Base-by-base conservation (phyloP, 2,113 vertebrate species). In the Suncus etruscus region DNA sequence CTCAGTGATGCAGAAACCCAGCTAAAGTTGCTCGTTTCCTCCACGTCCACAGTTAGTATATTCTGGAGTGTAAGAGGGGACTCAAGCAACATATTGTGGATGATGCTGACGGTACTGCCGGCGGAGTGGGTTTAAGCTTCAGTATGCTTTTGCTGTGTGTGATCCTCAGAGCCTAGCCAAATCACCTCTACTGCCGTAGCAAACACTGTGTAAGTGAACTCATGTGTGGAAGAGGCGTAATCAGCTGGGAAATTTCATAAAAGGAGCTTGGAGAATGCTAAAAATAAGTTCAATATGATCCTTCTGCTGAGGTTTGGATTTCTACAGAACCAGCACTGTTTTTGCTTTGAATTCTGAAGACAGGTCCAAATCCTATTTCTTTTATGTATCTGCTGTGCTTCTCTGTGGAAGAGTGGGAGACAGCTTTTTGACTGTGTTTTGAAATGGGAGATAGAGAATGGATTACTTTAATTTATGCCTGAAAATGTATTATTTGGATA, bases 401-500 rank as follows among this genome's bases (percentile, higher is more conserved):
- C 94, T 95, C 91, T 93, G 83, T 95, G 95, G 95, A 95, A 96
- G 96, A 94, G 96, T 74, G 92, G 95, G 94, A 96, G 92, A 95
- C 96, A 96, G 97, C 96, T 86, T 94, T 93, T 92, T 94, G 82
- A 95, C 96, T 91, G 25, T 89, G 93, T 90, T 96, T 95, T 95
- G 96, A 95, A 86, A 97, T 97, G 98, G 97, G 96, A 97, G 94
- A 96, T 96, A 96, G 86, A 96, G 96, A 94, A 97, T 95, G 97
- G 95, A 95, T 95, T 93, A 96, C 91, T 91, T 95, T 91, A 95
- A 97, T 95, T 96, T 96, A 66, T 95, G 93, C 75, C 95, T 95
- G 97, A 95, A 96, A 96, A 97, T 97, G 97, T 91, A 93, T 96
- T 95, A 94, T 95, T 94, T 94, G 83, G 93, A 92, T 96, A 97